Base-by-base conservation (phyloP, 2,113 vertebrate species). In the Toxotes chatareus region DNA sequence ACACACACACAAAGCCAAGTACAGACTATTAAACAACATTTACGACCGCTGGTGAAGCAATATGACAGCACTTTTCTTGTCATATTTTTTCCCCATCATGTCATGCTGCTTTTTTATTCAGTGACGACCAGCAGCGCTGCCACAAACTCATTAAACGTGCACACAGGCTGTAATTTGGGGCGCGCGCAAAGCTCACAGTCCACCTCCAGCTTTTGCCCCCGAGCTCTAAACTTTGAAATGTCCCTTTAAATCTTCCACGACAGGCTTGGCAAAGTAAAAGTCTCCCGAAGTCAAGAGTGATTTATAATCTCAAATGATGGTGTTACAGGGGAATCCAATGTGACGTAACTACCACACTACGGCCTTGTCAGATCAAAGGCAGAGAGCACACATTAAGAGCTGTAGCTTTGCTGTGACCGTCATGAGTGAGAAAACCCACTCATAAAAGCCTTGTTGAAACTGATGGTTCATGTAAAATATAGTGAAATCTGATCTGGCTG, bases 11-110 rank as follows among this genome's bases (percentile, higher is more conserved):
- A 71, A 27, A 73, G 74, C 77, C 66, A 68, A 82, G 83, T 8
- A 44, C 79, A 76, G 85, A 63, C 83, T 87, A 90, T 89, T 87
- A 90, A 92, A 92, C 76, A 74, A 88, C 86, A 86, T 93, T 93
- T 90, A 92, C 53, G 65, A 87, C 56, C 61, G 44, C 74, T 71
- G 80, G n/a, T 72, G 69, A 82, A 69, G 82, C 80, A 79, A 66
- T 79, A 57, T 44, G 86, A 90, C 88, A 79, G 70, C 85, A 85
- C 69, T 78, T 92, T 84, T 87, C 79, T 73, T 79, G 81, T 87
- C 72, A 86, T 82, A 83, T 88, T 87, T 91, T 86, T 77, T 49
- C 31, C 36, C 49, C 81, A 76, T 87, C 87, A 82, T 84, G 79
- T 85, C 85, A 73, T n/a, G 73, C 75, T 83, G 84, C 80, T 56